Conservation (phyloP, 2,888 invertebrate genomes). For the Acrocyrtus sp. region DNA sequence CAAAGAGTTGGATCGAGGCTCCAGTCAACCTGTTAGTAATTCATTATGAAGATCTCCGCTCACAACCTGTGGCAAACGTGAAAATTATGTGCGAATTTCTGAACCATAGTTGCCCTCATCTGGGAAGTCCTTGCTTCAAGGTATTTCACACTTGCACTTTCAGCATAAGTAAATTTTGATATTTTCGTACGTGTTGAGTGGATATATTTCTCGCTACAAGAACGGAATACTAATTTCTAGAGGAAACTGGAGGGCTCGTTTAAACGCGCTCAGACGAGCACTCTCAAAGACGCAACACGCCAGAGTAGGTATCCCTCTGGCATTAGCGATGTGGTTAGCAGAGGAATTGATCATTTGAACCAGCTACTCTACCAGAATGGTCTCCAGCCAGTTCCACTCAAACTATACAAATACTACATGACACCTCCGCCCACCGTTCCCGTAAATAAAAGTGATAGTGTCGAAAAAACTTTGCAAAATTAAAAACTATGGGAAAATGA, state of each 20-base stretch:
- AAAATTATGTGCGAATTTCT: constrained; percentile 56
- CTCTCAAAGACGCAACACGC: not conserved
- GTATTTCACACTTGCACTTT: constrained; percentile 47
- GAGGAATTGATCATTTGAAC: constrained; percentile 56
- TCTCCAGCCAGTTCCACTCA: constrained; percentile 50
- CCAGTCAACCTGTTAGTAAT: constrained; percentile 57
- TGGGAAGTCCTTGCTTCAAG: constrained; percentile 53
- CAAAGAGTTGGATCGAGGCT: constrained; percentile 63
- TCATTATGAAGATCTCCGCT: constrained; percentile 63
- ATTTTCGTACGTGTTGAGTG: not conserved
- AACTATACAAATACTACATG: constrained; percentile 51
- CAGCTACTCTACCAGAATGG: constrained; percentile 31
- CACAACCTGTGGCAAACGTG: constrained; percentile 51
- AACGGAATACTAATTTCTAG: constrained; percentile 22
- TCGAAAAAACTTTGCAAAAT: not conserved
- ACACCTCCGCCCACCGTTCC: too few relatives aligned
- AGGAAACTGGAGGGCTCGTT: constrained; percentile 54
- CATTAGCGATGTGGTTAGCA: constrained; percentile 41
- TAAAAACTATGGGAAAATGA: not conserved
- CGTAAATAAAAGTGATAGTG: too few relatives aligned
- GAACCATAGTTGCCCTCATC: constrained; percentile 37
- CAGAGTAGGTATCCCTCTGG: constrained; percentile 27
- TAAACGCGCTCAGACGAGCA: constrained; percentile 39
- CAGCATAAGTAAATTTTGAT: constrained; percentile 26
- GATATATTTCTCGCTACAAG: not conserved